Percentiles rank a stretch among this genome's conserved stretches.
These are phyloP conservation scores for Aurelia aurita DNA, from an alignment of 30 jellyfish, hydroid and myxozoan genomes.

Conservation along the genomic window DNA sequence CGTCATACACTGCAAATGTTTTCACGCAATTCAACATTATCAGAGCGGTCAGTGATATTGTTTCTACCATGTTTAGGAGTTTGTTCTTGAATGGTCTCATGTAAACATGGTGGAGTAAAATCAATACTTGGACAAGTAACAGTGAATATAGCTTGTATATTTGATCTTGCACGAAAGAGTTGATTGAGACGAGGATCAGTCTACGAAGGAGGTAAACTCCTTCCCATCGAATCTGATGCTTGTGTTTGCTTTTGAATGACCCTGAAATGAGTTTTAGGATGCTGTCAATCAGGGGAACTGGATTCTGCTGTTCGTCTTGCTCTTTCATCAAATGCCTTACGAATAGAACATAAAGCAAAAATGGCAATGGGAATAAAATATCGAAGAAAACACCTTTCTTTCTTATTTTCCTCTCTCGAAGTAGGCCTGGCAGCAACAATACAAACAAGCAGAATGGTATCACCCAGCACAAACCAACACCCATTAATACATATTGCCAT, in stretches of 20 bases:
- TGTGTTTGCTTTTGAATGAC: constrained; percentile 12
- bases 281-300: background rate
- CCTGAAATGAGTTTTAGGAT: constrained; percentile 10
- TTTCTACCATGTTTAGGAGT: constrained; percentile 38
- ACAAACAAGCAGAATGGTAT: constrained; percentile 39
- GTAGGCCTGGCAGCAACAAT: constrained; percentile 8
- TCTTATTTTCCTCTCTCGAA: constrained; percentile 11
- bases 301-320: background rate
- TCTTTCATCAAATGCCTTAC: background rate
- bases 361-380: constrained; percentile 33
- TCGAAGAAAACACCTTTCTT: constrained; percentile 4
- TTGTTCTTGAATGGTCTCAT: constrained; percentile 47
- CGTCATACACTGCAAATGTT: constrained; percentile 15
- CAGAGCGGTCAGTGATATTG: constrained; percentile 48
- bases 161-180: constrained; percentile 14
- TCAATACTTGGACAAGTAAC: constrained; percentile 22
- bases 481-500: constrained; percentile 46
- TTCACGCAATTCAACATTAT: constrained; percentile 4
- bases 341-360: background rate
- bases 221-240: constrained; percentile 35
- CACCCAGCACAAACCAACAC: constrained; percentile 23
- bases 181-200: constrained; percentile 15
- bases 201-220: constrained; percentile 48
- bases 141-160: background rate
- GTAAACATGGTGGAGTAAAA: constrained; percentile 43